Base-by-base conservation (phyloP, 2,113 vertebrate species). In the Rhinolophus ferrumequinum region DNA sequence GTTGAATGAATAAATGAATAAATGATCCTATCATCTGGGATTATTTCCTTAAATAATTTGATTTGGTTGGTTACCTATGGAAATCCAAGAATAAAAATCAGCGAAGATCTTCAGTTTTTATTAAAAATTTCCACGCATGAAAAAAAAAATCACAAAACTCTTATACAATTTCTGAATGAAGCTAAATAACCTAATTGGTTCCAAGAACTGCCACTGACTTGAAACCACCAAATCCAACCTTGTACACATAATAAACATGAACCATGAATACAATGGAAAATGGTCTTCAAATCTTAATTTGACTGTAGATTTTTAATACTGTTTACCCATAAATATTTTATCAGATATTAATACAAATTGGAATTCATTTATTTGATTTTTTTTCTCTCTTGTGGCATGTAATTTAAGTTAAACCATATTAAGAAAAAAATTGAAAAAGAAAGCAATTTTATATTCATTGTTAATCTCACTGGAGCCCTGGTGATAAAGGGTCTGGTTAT, bases 401-500 rank as follows among this genome's bases (percentile, higher is more conserved):
- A 86, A 79, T 70, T 94, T 70, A 66, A 38, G 4, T 44, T 33
- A 52, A 90, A 33, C 22, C n/a, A 38, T 50, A 60, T 47, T 76
- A 0, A 73, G 56, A 96, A 97, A 96, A 97, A 82, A 79, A 50
- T 58, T 69, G 41, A 4, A 1, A 70, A 93, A 87, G 54, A 90
- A 76, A 30, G 1, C 1, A 67, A 38, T 66, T 92, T 97, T 33
- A 62, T 0, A 72, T 33, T 82, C 24, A 87, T 67, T 90, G 21
- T 52, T 81, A 90, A 87, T 54, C 7, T 24, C 2, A 10, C 50
- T 44, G n/a, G 54, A 95, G 1, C 3, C 54, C 26, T 79, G 2
- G 5, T 58, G 85, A 38, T 66, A 83, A 10, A 90, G 2, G 4
- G 35, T 96, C 70, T 90, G 3, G 5, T 80, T 21, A 83, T 77